Base-by-base conservation (phyloP, 2,113 vertebrate genomes). In the Dolichallabes microphthalmus region DNA sequence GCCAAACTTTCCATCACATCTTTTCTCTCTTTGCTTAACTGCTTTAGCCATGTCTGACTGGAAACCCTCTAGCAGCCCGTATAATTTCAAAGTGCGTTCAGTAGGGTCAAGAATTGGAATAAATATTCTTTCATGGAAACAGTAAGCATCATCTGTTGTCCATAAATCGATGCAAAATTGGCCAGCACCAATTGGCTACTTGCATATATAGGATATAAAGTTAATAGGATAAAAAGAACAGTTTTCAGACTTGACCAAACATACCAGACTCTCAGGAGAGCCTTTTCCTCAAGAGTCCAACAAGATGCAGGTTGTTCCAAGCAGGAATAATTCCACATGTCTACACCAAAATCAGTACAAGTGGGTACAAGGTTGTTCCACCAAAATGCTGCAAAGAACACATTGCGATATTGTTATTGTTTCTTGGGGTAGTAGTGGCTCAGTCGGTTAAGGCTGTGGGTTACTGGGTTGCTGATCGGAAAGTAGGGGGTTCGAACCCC, bases 1-100 rank as follows among this genome's bases (percentile, higher is more conserved):
- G 76, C 77, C 55, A 61, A 80, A 60, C 57, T 80, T 80, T 80
- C 77, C 77, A 61, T 61, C 57, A 61, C 50, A 50, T 27, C 45
- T 75, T 53, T 75, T 61, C 77, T 80, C 77, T 22, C 53, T 39
- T 39, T 15, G 27, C 76, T 73, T 39, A 61, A 80, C 30, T 61
- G 32, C 57, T 61, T 61, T 60, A 57, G 77, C 30, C 2, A 1
- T 14, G 32, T 80, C 61, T 60, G 20, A 8, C 32, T 80, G 77
- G 77, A 76, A 80, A 61, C 22, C 57, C 0, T 58, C 76, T 20
- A 32, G 73, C 50, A 76, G 27, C 50, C 25, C 45, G 4, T 53
- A 76, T 76, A 50, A 1, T 53, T 76, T 76, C 13, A 53, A n/a
- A 53, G 73, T 15, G 27, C 2, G 50, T 74, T 74, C n/a, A 74